These are phyloP conservation scores for Hippocampus barbouri DNA, from an alignment of 2,113 vertebrate species.

Conservation along the genomic window DNA sequence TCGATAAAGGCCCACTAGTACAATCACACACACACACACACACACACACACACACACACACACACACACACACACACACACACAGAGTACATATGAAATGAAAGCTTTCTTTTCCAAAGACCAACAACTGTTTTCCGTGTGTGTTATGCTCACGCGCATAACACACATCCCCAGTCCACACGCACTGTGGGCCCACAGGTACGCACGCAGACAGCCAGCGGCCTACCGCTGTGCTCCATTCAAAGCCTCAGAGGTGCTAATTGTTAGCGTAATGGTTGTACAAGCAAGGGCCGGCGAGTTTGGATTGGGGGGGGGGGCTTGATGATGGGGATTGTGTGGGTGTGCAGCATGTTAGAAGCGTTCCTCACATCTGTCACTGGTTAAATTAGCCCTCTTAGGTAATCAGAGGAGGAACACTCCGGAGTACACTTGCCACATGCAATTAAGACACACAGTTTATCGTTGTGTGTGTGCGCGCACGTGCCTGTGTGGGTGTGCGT, in stretches of 20 bases:
- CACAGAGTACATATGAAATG: slow-evolving; percentile 30
- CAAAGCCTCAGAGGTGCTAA: slow-evolving; percentile 77
- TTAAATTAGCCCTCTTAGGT: slow-evolving; percentile 67
- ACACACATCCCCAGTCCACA: slow-evolving; percentile 25
- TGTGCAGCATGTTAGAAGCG: slow-evolving; percentile 41
- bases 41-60: not conserved
- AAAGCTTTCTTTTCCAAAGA: slow-evolving; percentile 20
- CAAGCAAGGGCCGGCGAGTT: slow-evolving; percentile 45
- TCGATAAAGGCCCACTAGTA: slow-evolving; percentile 60
- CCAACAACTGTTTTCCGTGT: slow-evolving; percentile 29
- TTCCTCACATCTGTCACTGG: slow-evolving; percentile 73
- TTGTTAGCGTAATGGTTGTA: slow-evolving; percentile 76
- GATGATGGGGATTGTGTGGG: slow-evolving; percentile 43
- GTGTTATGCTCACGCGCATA: slow-evolving; percentile 5
- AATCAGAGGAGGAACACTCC: slow-evolving; percentile 45
- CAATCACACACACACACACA: slow-evolving; percentile 7
- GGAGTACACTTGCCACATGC: slow-evolving; percentile 22
- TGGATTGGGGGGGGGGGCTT: not conserved
- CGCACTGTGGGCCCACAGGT: slow-evolving; percentile 27
- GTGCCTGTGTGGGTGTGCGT: not conserved
- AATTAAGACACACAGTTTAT: slow-evolving; percentile 37
- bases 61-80: not conserved
- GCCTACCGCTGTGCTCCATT: slow-evolving; percentile 64
- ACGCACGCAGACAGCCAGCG: slow-evolving; percentile 39
- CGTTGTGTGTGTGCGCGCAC: slow-evolving; percentile 2